Evolutionary conservation across 2,888 invertebrate species (phyloP).

Genomic region (Laspeyria flexula): DNA sequence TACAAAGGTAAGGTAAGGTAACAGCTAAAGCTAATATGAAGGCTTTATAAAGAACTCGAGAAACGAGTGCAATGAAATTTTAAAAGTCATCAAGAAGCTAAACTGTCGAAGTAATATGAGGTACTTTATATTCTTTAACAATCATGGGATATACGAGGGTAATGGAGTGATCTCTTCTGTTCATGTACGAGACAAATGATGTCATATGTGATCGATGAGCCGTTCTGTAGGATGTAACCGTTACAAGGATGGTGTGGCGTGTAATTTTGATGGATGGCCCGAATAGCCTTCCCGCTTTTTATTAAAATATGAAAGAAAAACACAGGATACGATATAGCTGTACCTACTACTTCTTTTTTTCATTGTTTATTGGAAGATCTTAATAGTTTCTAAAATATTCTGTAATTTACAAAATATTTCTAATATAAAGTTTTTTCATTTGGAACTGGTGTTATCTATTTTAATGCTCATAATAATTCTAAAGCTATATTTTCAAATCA

Average conservation of each 20-base stretch:
- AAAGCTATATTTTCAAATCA: too few species aligned
- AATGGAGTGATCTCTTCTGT: neutral
- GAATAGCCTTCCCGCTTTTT: constrained; percentile 6
- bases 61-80: neutral
- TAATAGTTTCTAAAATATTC: too few species aligned
- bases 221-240: constrained; percentile 5
- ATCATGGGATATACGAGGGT: neutral
- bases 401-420: too few species aligned
- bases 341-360: too few species aligned
- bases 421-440: too few species aligned
- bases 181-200: neutral
- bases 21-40: too few species aligned
- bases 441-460: too few species aligned
- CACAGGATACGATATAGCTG: too few species aligned
- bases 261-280: constrained; percentile 13
- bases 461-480: too few species aligned
- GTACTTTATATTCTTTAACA: neutral
- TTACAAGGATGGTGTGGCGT: constrained; percentile 10
- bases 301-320: neutral
- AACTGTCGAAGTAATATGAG: neutral
- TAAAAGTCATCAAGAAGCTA: neutral
- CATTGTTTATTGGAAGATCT: too few species aligned
- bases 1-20: too few species aligned
- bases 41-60: too few species aligned
- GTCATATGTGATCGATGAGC: constrained; percentile 20